Conservation (phyloP, 1,140 invertebrate genomes). For the Helicorthomorpha holstii region DNA sequence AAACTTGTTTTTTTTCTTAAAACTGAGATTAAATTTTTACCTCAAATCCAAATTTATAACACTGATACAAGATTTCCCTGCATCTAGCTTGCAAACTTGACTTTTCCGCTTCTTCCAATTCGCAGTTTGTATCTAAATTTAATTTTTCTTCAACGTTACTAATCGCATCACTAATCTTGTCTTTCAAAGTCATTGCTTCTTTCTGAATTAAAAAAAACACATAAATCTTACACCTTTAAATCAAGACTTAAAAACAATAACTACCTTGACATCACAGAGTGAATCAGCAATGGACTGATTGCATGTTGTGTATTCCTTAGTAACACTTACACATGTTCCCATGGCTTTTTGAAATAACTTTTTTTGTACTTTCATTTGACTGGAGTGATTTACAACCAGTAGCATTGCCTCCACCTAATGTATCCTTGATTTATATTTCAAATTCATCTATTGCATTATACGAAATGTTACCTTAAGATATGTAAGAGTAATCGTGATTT, state of each 20-base stretch:
- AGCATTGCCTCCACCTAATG: slow-evolving; percentile 23
- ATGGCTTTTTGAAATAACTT: slow-evolving; percentile 26
- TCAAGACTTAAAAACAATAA: neutral
- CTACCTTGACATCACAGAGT: slow-evolving; percentile 39
- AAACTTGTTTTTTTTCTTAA: neutral
- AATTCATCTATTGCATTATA: neutral
- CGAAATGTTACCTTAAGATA: slow-evolving; percentile 22
- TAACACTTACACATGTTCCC: slow-evolving; percentile 23
- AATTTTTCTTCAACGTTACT: slow-evolving; percentile 41
- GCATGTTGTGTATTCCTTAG: slow-evolving; percentile 31
- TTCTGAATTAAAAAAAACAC: slow-evolving; percentile 22
- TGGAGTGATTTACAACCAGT: slow-evolving; percentile 28
- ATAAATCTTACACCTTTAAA: neutral
- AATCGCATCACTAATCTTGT: slow-evolving; percentile 40
- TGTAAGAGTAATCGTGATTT: slow-evolving; percentile 29
- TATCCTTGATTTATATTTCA: neutral
- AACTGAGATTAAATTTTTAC: slow-evolving; percentile 20
- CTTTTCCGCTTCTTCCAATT: slow-evolving; percentile 37
- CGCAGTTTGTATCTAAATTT: slow-evolving; percentile 23
- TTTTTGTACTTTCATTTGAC: slow-evolving; percentile 21
- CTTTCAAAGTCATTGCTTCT: slow-evolving; percentile 39
- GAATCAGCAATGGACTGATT: slow-evolving; percentile 40
- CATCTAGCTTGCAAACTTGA: slow-evolving; percentile 38
- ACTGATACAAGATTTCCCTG: slow-evolving; percentile 65
- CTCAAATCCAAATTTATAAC: slow-evolving; percentile 76